Conservation (phyloP, 2,113 vertebrate genomes). For the Epinephelus moara region DNA sequence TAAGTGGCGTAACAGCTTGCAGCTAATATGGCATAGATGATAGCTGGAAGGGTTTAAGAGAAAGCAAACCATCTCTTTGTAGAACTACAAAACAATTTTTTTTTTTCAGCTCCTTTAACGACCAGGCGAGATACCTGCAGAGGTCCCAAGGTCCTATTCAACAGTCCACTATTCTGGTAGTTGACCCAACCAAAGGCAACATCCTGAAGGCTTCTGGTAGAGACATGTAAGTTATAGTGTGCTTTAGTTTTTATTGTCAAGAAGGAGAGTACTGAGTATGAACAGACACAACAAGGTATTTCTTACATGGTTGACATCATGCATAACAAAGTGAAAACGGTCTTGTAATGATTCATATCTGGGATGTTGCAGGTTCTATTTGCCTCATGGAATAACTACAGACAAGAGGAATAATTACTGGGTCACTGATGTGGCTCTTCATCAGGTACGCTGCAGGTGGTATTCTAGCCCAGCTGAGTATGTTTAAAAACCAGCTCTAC, state of each 20-base stretch:
- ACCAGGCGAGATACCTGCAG: slow-evolving; percentile 89
- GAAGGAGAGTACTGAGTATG: not conserved
- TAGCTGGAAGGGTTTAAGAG: not conserved
- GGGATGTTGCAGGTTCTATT: slow-evolving; percentile 89
- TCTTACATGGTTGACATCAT: not conserved
- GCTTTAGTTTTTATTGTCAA: not conserved
- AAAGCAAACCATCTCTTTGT: not conserved
- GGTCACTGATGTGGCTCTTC: slow-evolving; percentile 98
- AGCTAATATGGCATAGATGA: not conserved
- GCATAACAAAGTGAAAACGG: not conserved
- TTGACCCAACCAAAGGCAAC: slow-evolving; percentile 87
- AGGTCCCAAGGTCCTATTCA: slow-evolving; percentile 92
- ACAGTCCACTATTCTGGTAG: slow-evolving; percentile 92
- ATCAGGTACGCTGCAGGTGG: slow-evolving; percentile 87
- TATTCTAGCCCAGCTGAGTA: not conserved
- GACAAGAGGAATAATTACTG: slow-evolving; percentile 94
- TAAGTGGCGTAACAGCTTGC: too few relatives aligned
- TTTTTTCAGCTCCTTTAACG: slow-evolving; percentile 91
- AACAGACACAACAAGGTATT: not conserved
- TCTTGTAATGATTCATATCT: slow-evolving; percentile 3
- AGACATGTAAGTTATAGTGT: slow-evolving; percentile 87
- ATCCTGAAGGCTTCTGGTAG: slow-evolving; percentile 90
- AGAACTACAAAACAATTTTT: not conserved
- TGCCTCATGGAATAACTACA: slow-evolving; percentile 94
- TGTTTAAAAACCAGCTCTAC: not conserved